Evolutionary conservation across 2,113 vertebrate genomes (phyloP), one percentile per base, ranked within the genome.

Genomic region (Platichthys flesus): DNA sequence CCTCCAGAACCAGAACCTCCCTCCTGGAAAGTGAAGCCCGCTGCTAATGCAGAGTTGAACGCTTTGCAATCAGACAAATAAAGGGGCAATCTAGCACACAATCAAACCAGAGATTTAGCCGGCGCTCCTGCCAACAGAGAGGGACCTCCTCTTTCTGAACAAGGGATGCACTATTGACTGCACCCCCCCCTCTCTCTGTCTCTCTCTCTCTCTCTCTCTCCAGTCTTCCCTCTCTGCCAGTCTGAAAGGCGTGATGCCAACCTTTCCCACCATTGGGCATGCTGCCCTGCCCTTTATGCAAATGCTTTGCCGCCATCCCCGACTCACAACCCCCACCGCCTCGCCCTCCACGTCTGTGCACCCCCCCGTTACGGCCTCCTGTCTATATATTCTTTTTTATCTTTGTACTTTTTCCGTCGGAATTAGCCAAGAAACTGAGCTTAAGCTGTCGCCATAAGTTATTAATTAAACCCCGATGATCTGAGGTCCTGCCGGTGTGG

Each of bases 231-330:
- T 91, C 86, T 92, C 85, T 93, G 93, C 93, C 94, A 94, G 93
- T 95, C 94, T 93, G 90, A 83, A 87, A 94, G 94, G 94, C 93
- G 78, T 85, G 82, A 92, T 94, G 94, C 94, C 94, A 95, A 93
- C 92, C 92, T 91, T 92, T 94, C 91, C 94, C 93, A 94, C 93
- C 82, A 91, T 84, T 91, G 94, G 94, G 94, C 94, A 94, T 88
- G 85, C 74, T 93, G 94, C 94, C 94, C 92, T 95, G 92, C 92
- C 93, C 93, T 95, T 94, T 95, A 95, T 95, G 94, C 94, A 94
- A 95, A 95, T 95, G 92, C 81, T 80, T 83, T 81, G 88, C 92
- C 74, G 85, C 85, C 91, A 89, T 91, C 89, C 87, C 90, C 78
- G 90, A 90, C 88, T 93, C 87, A 89, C 93, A 94, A 88, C 90